Evolutionary conservation across 2,888 invertebrate species (phyloP).

Genomic region (Rhingia campestris): DNA sequence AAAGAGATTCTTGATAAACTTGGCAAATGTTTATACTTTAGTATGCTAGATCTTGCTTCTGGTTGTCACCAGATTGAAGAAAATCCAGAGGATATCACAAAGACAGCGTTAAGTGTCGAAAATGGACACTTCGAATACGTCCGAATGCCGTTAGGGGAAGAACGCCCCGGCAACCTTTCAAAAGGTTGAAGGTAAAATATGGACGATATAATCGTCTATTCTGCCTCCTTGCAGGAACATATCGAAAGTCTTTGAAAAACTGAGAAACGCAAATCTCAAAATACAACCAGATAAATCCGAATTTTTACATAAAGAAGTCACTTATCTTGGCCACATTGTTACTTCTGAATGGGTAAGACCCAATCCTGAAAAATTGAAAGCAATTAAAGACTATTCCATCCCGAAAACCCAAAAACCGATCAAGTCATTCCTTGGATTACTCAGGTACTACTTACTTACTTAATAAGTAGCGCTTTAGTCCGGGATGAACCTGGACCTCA

Average conservation of each 20-base stretch:
- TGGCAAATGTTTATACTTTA: conserved; percentile 33
- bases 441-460: no score
- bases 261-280: conserved; percentile 74
- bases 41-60: conserved; percentile 29
- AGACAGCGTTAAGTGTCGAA: conserved; percentile 19
- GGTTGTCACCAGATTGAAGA: conserved; percentile 39
- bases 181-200: conserved; percentile 22
- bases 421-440: conserved; percentile 62
- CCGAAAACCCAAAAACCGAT: conserved; percentile 55
- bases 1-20: conserved; percentile 36
- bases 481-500: no score
- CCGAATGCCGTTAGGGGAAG: conserved; percentile 5
- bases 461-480: no score
- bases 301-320: conserved; percentile 72
- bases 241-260: conserved; percentile 73
- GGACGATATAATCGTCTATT: conserved; percentile 76
- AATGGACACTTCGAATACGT: conserved; percentile 7
- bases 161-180: conserved; percentile 16
- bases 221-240: conserved; percentile 76
- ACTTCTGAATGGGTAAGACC: conserved; percentile 74
- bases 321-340: conserved; percentile 77
- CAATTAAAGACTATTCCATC: conserved; percentile 24
- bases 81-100: conserved; percentile 10
- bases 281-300: conserved; percentile 64
- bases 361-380: conserved; percentile 73